Conservation (phyloP, 1,140 invertebrate genomes). For the Glossosoma conforme region DNA sequence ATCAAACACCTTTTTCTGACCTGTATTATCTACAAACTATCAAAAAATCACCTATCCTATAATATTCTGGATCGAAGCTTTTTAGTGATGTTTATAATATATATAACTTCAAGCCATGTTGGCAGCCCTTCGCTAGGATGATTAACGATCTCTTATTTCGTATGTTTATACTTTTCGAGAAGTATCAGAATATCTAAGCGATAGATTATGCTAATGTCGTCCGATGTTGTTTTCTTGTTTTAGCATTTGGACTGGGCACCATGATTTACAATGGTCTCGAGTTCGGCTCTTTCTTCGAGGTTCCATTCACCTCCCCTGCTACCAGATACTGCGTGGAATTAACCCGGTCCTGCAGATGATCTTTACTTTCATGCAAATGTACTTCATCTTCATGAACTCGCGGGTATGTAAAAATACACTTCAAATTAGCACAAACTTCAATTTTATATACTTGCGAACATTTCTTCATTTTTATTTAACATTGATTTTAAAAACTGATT, state of each 20-base stretch:
- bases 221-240: conserved; percentile 35
- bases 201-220: not conserved
- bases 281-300: conserved; percentile 90
- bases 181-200: not conserved
- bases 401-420: conserved; percentile 64
- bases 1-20: too few relatives aligned
- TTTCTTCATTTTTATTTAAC: not conserved
- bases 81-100: too few relatives aligned
- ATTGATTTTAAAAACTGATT: not conserved
- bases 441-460: conserved; percentile 1
- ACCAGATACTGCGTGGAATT: conserved; percentile 83
- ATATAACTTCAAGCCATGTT: too few relatives aligned
- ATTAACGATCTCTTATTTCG: not conserved
- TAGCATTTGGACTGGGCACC: conserved; percentile 92
- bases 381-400: conserved; percentile 98
- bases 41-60: too few relatives aligned
- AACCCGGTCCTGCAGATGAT: conserved; percentile 92
- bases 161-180: too few relatives aligned
- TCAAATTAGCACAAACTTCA: not conserved
- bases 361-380: conserved; percentile 98
- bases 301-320: conserved; percentile 85
- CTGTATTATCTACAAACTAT: too few relatives aligned
- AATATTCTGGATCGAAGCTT: too few relatives aligned
- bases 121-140: too few relatives aligned
- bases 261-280: conserved; percentile 97